Base-by-base conservation (phyloP, 1,140 invertebrate genomes). In the Paracyclopina nana region DNA sequence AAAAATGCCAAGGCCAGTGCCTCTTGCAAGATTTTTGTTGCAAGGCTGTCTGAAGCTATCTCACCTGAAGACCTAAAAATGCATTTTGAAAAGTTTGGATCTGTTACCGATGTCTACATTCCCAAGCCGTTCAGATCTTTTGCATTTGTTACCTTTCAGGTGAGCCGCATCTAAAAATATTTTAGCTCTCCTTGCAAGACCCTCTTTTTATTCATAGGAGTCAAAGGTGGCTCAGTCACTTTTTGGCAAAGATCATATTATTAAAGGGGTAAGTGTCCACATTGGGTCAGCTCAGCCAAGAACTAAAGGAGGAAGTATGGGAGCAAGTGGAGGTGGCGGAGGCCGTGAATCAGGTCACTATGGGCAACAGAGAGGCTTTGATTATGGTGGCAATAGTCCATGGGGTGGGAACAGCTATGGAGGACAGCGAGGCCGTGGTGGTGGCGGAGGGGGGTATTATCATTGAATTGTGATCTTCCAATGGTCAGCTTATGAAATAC, bases 191-290 rank as follows among this genome's bases (percentile, higher is more conserved):
- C 8, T 9, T 9, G 29, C 8, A 31, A 9, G 29, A 31, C 14
- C 8, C 29, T 9, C 41, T 42, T 42, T 42, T 16, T 18, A 26
- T n/a, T n/a, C n/a, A n/a, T n/a, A n/a, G n/a, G n/a, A n/a, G n/a
- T n/a, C n/a, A n/a, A n/a, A n/a, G n/a, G 77, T 88, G 42, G 87
- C 88, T 30, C 83, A 90, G 65, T 79, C 78, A 53, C 68, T 91
- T 0, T 94, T 86, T 68, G 87, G 87, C 14, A 86, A 95, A 68
- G 87, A 94, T 70, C 87, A 94, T 64, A 90, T 94, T 55, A 87
- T 95, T 41, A 91, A 91, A 68, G 82, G 46, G 4, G 46, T 49
- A 2, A 16, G n/a, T 22, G 25, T 44, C 12, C 18, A 26, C 6
- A 44, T 44, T n/a, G 42, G 42, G 4, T n/a, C n/a, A n/a, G n/a